Base-by-base conservation (phyloP, 2,797 vertebrate species). In the Centropyge bicolor region DNA sequence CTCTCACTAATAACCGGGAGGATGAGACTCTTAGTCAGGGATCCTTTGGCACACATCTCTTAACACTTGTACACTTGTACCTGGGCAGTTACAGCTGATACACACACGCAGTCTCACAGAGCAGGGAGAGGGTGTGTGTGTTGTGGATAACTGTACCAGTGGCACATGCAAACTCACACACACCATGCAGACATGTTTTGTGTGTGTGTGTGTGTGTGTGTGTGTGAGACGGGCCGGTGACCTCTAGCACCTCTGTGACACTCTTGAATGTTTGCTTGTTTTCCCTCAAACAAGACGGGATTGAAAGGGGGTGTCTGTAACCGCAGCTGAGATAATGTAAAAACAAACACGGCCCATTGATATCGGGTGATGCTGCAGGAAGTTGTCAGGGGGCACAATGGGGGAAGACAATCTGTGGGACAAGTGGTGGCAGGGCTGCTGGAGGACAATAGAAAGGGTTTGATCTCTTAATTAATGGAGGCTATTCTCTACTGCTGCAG, bases 381-480 rank as follows among this genome's bases (percentile, higher is more conserved):
- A 92, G 91, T 89, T 93, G 91, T 94, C 92, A 92, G 77, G 79
- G 82, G 87, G 77, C 82, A 92, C 89, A 91, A 88, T 78, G 80
- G 81, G 80, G 87, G 88, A 81, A 82, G 86, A 84, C 86, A 86
- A 75, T 91, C 83, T 86, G 88, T 57, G 83, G 87, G 89, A 94
- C 83, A 87, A 91, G 90, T 91, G 85, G 88, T 90, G 90, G 86
- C 87, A 89, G 85, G 83, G 84, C 86, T 77, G 86, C 86, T 87
- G 84, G 82, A 91, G 93, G 92, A 94, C 92, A 95, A 94, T 93
- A 73, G 90, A 86, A 78, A 86, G 90, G 87, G 89, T 90, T 85
- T 95, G 93, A 95, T 94, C 93, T 94, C 93, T 95, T 95, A 94
- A 95, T 95, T 94, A 95, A 95, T 92, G 93, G 92, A 90, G 91